Conservation (phyloP, 2,113 vertebrate species). For the Petaurus breviceps region DNA sequence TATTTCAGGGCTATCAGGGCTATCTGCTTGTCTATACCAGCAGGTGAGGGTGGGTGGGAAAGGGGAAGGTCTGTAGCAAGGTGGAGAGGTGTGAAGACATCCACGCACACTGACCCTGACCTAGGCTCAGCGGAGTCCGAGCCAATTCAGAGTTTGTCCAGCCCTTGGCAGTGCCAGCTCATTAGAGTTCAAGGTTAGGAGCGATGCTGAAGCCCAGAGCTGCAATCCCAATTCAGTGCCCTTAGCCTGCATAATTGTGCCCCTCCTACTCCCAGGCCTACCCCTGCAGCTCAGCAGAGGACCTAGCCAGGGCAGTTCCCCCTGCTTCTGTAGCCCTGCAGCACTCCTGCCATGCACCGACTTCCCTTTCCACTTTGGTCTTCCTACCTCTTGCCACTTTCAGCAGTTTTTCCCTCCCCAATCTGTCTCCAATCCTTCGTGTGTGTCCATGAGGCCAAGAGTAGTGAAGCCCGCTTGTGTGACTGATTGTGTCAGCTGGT, state of each 20-base stretch:
- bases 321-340: conserved; percentile 28
- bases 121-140: conserved; percentile 22
- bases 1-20: neutral
- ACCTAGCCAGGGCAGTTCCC: conserved; percentile 25
- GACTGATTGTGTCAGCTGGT: neutral
- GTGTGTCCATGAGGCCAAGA: conserved; percentile 34
- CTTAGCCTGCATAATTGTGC: conserved; percentile 20
- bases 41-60: neutral
- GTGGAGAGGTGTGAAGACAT: neutral
- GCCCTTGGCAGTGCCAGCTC: neutral
- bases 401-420: conserved; percentile 24
- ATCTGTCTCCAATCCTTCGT: neutral
- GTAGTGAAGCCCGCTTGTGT: conserved; percentile 2
- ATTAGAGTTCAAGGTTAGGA: neutral
- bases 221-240: conserved; percentile 2
- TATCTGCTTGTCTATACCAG: neutral
- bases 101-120: neutral
- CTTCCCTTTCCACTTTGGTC: conserved; percentile 33
- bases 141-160: conserved; percentile 24
- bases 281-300: neutral
- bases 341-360: conserved; percentile 4
- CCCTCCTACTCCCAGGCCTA: neutral
- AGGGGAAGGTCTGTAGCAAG: neutral
- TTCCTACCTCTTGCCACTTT: neutral
- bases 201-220: conserved; percentile 11